Conservation (phyloP, 2,113 vertebrate genomes). For the Melanerpes aurifrons region DNA sequence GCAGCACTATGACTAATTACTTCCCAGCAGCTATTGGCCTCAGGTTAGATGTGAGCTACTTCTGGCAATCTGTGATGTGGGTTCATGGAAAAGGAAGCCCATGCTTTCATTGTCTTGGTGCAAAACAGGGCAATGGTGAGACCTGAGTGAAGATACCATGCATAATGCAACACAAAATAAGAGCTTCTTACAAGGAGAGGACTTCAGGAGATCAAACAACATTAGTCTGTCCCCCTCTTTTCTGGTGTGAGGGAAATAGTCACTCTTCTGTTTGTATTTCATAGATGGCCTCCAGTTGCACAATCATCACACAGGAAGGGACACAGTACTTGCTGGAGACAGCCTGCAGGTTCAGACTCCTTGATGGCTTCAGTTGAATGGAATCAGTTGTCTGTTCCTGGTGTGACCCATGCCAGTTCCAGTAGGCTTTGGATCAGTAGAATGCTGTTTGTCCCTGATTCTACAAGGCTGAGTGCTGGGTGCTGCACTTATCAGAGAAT, state of each 20-base stretch:
- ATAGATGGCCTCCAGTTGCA: slow-evolving; percentile 26
- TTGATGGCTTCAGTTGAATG: neutral
- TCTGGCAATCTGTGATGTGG: slow-evolving; percentile 54
- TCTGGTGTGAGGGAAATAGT: slow-evolving; percentile 35
- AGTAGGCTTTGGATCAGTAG: neutral
- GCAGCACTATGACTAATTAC: slow-evolving; percentile 77
- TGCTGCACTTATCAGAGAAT: too few relatives aligned
- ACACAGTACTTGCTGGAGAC: slow-evolving; percentile 11
- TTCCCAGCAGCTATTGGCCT: slow-evolving; percentile 78
- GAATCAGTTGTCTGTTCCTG: neutral
- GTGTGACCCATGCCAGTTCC: neutral
- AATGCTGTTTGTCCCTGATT: neutral
- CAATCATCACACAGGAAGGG: slow-evolving; percentile 46
- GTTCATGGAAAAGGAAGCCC: slow-evolving; percentile 36
- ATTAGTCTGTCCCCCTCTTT: slow-evolving; percentile 53
- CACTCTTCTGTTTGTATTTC: slow-evolving; percentile 58
- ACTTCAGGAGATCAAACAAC: slow-evolving; percentile 45
- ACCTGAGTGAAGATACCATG: slow-evolving; percentile 22
- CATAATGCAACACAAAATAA: slow-evolving; percentile 58
- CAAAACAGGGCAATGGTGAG: slow-evolving; percentile 4
- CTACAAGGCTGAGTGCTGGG: too few relatives aligned
- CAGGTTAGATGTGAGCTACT: slow-evolving; percentile 74
- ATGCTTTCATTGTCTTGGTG: slow-evolving; percentile 40
- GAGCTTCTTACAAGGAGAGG: slow-evolving; percentile 53
- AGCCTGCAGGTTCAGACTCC: neutral